Percentiles rank a stretch among this genome's conserved stretches.
These are phyloP conservation scores for Iselma pallidipennis DNA, from an alignment of 2,888 invertebrate species.

Conservation along the genomic window DNA sequence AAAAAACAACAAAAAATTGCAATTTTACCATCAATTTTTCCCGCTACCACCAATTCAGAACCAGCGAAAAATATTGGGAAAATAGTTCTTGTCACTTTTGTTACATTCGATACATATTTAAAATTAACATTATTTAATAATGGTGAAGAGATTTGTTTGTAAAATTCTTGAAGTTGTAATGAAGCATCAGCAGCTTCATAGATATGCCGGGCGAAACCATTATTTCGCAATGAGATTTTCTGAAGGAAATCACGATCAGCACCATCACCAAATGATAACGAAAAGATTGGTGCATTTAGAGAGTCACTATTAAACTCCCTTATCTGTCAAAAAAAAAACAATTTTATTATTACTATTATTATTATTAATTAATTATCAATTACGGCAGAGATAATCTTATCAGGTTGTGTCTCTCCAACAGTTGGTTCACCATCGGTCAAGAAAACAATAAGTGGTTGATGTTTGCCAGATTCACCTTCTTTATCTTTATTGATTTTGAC, in stretches of 20 bases:
- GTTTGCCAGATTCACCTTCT: conserved; percentile 35
- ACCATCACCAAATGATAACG: conserved; percentile 70
- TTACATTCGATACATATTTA: conserved; percentile 64
- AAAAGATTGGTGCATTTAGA: conserved; percentile 58
- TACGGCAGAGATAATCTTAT: conserved; percentile 60
- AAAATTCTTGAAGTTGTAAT: conserved; percentile 68
- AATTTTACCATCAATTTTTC: conserved; percentile 51
- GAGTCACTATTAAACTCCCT: conserved; percentile 59
- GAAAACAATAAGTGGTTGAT: conserved; percentile 68
- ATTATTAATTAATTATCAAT: neutral
- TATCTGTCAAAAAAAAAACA: conserved; percentile 30
- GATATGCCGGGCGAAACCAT: conserved; percentile 70
- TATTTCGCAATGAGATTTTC: conserved; percentile 66
- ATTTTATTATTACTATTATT: neutral
- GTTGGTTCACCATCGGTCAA: conserved; percentile 70
- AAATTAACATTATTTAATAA: conserved; percentile 68
- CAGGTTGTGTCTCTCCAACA: conserved; percentile 60
- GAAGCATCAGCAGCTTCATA: conserved; percentile 72
- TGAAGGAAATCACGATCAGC: conserved; percentile 70
- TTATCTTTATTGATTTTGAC: conserved; percentile 33
- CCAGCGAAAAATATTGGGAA: conserved; percentile 66
- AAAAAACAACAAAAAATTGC: neutral
- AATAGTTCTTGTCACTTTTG: conserved; percentile 59
- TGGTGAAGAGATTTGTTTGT: conserved; percentile 70
- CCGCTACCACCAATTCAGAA: conserved; percentile 67